A percentile compares a stretch with the other conserved stretches of the same genome.
Evolutionary conservation across 2,888 invertebrate species (phyloP).

Genomic region (Campoplex capitator): DNA sequence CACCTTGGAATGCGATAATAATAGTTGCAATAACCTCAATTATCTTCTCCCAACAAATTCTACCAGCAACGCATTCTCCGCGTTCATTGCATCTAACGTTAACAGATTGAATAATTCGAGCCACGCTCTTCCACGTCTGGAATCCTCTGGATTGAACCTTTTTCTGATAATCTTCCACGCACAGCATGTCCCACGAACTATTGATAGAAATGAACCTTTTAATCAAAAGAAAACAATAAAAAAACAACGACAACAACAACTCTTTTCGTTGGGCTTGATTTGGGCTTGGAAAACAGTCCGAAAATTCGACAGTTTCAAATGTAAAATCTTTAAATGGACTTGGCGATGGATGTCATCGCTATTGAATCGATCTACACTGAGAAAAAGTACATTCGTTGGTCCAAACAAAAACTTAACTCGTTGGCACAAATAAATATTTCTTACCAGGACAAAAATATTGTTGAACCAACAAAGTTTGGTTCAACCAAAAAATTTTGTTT

Average conservation of each 20-base stretch:
- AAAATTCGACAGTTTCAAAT: not conserved
- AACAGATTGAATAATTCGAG: conserved; percentile 11
- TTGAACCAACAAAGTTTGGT: too few relatives aligned
- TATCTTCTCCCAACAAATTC: conserved; percentile 45
- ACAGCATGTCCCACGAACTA: not conserved
- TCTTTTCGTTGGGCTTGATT: not conserved
- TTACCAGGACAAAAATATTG: too few relatives aligned
- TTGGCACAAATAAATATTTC: too few relatives aligned
- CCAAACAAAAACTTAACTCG: too few relatives aligned
- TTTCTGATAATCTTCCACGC: not conserved
- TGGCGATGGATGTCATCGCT: too few relatives aligned
- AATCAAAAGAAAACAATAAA: not conserved
- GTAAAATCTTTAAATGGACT: not conserved
- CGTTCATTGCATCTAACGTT: conserved; percentile 11
- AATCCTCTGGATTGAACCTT: not conserved
- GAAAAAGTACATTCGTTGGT: too few relatives aligned
- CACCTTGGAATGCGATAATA: conserved; percentile 59
- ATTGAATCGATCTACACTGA: too few relatives aligned
- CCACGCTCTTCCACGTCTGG: not conserved
- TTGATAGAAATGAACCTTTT: not conserved
- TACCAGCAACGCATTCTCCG: conserved; percentile 35
- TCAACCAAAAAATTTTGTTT: too few relatives aligned
- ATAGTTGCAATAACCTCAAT: conserved; percentile 62
- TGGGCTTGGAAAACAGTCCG: not conserved
- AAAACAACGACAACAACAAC: not conserved